These are phyloP conservation scores for Mesorhabditis spiculigera DNA, from an alignment of 2,888 invertebrate species.

Conservation along the genomic window DNA sequence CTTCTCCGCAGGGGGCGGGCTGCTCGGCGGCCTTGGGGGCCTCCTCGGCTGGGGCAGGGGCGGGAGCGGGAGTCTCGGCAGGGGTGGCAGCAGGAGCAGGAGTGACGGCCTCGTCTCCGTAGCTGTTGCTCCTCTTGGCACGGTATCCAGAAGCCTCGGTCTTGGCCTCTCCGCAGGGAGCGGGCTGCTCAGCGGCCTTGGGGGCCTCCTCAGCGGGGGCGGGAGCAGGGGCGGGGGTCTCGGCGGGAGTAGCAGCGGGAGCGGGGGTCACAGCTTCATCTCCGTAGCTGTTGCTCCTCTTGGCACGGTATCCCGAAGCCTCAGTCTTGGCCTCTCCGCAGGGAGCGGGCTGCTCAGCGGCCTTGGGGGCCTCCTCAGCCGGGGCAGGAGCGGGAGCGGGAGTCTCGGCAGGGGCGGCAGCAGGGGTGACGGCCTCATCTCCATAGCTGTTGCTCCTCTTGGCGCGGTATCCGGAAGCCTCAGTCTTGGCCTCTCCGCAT, in stretches of 20 bases:
- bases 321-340: not conserved
- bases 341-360: not conserved
- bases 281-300: slow-evolving; percentile 33
- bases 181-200: slow-evolving; percentile 15
- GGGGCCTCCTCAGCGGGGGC: slow-evolving; percentile 19
- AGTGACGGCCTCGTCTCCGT: slow-evolving; percentile 8
- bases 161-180: slow-evolving; percentile 13
- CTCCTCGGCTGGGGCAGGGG: slow-evolving; percentile 18
- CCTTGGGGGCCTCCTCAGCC: slow-evolving; percentile 9
- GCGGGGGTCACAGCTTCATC: slow-evolving; percentile 32
- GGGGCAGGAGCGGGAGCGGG: too few species aligned
- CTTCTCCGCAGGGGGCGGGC: slow-evolving; percentile 6
- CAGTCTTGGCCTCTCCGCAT: too few species aligned
- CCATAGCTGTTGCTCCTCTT: too few species aligned
- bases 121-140: too few species aligned
- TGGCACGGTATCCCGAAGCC: slow-evolving; percentile 24
- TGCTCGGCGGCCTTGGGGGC: slow-evolving; percentile 3
- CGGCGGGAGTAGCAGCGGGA: slow-evolving; percentile 22
- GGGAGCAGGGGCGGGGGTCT: slow-evolving; percentile 18
- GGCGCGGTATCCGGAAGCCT: too few species aligned
- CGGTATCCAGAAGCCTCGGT: too few species aligned
- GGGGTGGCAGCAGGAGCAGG: slow-evolving; percentile 20
- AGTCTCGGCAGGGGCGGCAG: too few species aligned
- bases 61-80: slow-evolving; percentile 19
- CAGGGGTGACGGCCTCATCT: too few species aligned